These are phyloP conservation scores for Drosophila pseudotalamancana DNA, from an alignment of 2,888 invertebrate genomes.

Conservation along the genomic window DNA sequence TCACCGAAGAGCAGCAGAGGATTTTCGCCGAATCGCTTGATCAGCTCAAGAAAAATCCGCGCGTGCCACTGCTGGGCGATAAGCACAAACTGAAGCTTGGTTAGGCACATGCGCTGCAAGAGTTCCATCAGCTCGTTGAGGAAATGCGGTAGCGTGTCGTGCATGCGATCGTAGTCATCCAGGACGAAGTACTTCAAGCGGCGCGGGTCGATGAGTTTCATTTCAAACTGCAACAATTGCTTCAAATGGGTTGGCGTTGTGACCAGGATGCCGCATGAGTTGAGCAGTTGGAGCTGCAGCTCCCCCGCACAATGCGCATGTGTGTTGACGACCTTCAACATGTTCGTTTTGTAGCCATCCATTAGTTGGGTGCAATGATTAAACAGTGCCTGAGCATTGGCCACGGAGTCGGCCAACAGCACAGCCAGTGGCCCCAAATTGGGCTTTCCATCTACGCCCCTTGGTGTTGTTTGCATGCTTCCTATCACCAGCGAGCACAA, in stretches of 20 bases:
- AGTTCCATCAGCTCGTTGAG: conserved; percentile 20
- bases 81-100: conserved; percentile 38
- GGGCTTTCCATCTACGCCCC: no score
- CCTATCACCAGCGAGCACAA: conserved; percentile 44
- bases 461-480: background rate
- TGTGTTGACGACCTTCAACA: conserved; percentile 42
- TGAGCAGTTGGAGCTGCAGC: conserved; percentile 25
- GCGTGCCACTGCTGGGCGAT: conserved; percentile 56
- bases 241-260: conserved; percentile 42
- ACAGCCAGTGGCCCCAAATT: conserved; percentile 55
- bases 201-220: conserved; percentile 23
- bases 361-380: conserved; percentile 36
- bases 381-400: conserved; percentile 9
- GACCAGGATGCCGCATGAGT: conserved; percentile 56
- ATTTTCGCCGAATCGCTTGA: conserved; percentile 4
- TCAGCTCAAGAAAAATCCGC: conserved; percentile 10
- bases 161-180: conserved; percentile 59
- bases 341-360: conserved; percentile 1
- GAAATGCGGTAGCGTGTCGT: background rate
- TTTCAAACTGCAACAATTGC: conserved; percentile 6
- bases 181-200: conserved; percentile 47
- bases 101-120: background rate
- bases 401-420: conserved; percentile 41
- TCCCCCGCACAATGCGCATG: background rate
- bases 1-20: conserved; percentile 60